A percentile compares a stretch with the other conserved stretches of the same genome.
Evolutionary conservation across 2,888 invertebrate species (phyloP).

Genomic region (Cacoxenus indagator): DNA sequence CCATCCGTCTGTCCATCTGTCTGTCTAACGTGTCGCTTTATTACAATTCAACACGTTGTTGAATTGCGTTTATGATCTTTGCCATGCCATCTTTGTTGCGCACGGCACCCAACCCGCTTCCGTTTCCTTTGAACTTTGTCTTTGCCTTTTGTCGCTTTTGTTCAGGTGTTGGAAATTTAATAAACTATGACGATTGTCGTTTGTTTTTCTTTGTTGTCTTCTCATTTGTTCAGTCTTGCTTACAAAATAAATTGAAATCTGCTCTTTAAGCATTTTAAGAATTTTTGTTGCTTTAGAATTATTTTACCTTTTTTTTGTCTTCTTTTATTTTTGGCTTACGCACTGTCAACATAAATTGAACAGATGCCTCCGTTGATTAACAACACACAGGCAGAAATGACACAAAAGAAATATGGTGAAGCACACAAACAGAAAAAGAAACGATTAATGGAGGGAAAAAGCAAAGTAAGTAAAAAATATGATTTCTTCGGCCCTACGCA

Average conservation of each 20-base stretch:
- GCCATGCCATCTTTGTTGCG: neutral
- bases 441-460: neutral
- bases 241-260: neutral
- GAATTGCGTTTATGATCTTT: neutral
- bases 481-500: too few species aligned
- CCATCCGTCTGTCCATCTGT: neutral
- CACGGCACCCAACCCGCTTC: neutral
- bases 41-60: slow-evolving; percentile 10
- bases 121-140: neutral
- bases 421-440: neutral
- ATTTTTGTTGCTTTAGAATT: neutral
- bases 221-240: neutral
- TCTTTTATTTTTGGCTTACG: neutral
- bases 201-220: neutral
- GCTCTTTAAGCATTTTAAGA: neutral
- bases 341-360: slow-evolving; percentile 58
- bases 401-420: slow-evolving; percentile 52
- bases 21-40: neutral
- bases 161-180: neutral
- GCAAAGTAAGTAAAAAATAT: slow-evolving; percentile 20
- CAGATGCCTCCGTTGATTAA: slow-evolving; percentile 56
- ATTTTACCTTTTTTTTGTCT: neutral
- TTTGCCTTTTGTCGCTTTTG: neutral
- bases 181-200: neutral
- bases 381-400: slow-evolving; percentile 54